Percentiles rank a stretch among this genome's conserved stretches.
phyloP scores from a whole-genome alignment of 2,113 vertebrate species.

The Anarrhichthys ocellatus region DNA sequence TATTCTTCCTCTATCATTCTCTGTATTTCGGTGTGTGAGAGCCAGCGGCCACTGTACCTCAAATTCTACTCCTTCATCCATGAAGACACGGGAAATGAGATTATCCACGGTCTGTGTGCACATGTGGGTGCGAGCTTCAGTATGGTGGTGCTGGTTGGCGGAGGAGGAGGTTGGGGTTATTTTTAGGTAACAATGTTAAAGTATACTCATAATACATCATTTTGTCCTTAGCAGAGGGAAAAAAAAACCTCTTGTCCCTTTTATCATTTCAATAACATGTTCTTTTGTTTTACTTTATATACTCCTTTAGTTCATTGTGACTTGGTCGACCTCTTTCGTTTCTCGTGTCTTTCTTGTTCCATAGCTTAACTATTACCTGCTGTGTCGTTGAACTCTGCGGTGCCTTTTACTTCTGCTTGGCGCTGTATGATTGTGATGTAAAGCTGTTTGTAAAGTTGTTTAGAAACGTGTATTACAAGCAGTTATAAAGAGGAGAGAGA shows the following conservation, averaged over 20 bases:
- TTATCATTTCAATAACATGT: not conserved
- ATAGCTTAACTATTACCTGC: constrained; percentile 5
- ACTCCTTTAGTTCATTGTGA: not conserved
- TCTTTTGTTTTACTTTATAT: not conserved
- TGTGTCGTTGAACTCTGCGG: constrained; percentile 21
- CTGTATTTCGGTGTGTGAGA: constrained; percentile 41
- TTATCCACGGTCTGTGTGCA: constrained; percentile 18
- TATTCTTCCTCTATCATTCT: constrained; percentile 41
- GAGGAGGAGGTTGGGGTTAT: constrained; percentile 15
- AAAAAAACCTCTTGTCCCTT: constrained; percentile 3
- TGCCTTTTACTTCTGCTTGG: constrained; percentile 3
- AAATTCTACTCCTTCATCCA: constrained; percentile 51
- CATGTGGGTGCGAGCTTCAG: constrained; percentile 25
- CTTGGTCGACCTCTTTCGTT: constrained; percentile 18
- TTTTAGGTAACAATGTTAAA: constrained; percentile 19
- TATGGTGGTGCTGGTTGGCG: constrained; percentile 11
- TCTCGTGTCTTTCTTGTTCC: not conserved
- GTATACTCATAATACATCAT: not conserved
- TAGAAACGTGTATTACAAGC: not conserved
- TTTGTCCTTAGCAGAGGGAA: not conserved
- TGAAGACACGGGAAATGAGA: constrained; percentile 59
- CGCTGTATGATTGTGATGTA: not conserved
- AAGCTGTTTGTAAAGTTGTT: not conserved
- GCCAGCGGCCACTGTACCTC: constrained; percentile 47
- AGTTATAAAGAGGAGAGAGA: not conserved